Evolutionary conservation across 2,797 vertebrate species (phyloP), one percentile per base, ranked within the genome.

Genomic region (Limosa lapponica): DNA sequence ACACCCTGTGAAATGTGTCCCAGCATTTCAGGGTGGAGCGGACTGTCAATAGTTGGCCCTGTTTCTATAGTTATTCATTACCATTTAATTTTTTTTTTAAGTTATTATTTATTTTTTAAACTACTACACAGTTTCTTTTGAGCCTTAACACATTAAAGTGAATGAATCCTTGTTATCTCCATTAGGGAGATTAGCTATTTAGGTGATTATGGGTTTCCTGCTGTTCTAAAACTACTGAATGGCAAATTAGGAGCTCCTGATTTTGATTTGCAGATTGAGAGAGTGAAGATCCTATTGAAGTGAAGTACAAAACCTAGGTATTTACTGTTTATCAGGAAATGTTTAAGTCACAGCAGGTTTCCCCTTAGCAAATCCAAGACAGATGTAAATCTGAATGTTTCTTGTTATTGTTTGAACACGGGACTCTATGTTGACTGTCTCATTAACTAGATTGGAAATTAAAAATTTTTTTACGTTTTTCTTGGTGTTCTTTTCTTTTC

Each of bases 131-230:
- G 27, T 78, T 94, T 85, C 37, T 61, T 70, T 81, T 54, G 64
- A 62, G 20, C 9, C 41, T 48, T 84, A 80, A 44, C 5, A 4
- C 3, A 28, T 74, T 93, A 54, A 83, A 88, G 28, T 67, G 16
- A 92, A 71, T 83, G 43, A 91, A 82, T 92, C 61, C 39, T 67
- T 90, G 15, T 72, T 94, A 74, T 87, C 85, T 90, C 39, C 34
- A 13, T 81, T 90, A 87, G 28, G n/a, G 77, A 80, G 46, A 90
- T 91, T 61, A 93, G 61, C 82, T 85, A 8, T 82, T 87, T 77
- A 82, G 59, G 73, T 57, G 77, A 73, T 96, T 90, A 87, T 95
- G 78, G 39, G 58, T 90, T 95, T 93, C 90, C 90, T 96, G 85
- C 85, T 89, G 89, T 79, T 96, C 51, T 75, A 71, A 94, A 92